These are phyloP conservation scores for Echinometra lucunter DNA, from an alignment of 53 echinoderm and acorn worm species.

Conservation along the genomic window DNA sequence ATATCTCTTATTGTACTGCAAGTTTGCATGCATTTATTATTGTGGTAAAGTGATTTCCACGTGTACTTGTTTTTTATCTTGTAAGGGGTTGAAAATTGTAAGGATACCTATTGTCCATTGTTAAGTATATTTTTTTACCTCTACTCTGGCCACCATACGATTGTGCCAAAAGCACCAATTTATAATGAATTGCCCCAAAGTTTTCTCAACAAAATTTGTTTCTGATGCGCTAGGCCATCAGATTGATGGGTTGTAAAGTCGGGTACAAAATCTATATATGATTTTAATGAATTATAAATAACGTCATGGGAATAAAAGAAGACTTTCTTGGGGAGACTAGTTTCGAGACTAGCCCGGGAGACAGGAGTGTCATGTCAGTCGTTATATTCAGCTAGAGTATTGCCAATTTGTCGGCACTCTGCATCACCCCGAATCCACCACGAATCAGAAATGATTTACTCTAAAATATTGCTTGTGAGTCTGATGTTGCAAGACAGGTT, in stretches of 20 bases:
- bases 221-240: too few species aligned
- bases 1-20: not conserved
- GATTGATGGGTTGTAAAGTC: too few species aligned
- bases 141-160: too few species aligned
- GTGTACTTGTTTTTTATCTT: not conserved
- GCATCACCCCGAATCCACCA: constrained; percentile 59
- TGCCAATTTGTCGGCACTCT: constrained; percentile 62
- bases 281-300: not conserved
- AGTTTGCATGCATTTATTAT: not conserved
- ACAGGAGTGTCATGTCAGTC: constrained; percentile 62
- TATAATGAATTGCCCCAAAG: too few species aligned
- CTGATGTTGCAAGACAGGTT: constrained; percentile 64
- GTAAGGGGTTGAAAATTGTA: too few species aligned
- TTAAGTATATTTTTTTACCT: too few species aligned
- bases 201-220: too few species aligned
- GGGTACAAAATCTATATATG: too few species aligned
- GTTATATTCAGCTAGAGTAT: constrained; percentile 23
- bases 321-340: not conserved
- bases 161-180: too few species aligned
- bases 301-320: not conserved
- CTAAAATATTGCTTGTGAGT: constrained; percentile 65
- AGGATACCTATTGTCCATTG: too few species aligned
- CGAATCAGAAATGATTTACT: constrained; percentile 70
- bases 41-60: not conserved
- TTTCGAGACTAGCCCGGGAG: not conserved